Evolutionary conservation across 2,888 invertebrate genomes (phyloP).

Genomic region (Cerastoderma edule): DNA sequence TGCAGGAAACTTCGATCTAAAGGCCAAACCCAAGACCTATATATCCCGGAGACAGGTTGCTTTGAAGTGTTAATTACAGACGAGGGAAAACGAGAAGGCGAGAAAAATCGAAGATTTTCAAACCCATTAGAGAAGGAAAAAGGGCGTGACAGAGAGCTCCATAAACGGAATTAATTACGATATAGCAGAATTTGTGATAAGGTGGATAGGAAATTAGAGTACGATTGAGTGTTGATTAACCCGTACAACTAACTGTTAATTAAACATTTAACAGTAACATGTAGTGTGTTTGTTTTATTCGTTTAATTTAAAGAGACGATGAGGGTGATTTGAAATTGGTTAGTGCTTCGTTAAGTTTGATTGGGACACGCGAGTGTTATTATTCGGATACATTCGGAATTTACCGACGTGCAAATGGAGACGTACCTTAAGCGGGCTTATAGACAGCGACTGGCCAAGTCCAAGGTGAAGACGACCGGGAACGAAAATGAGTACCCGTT

Average conservation of each 20-base stretch:
- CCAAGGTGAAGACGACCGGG: conserved; percentile 24
- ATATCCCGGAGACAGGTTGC: neutral
- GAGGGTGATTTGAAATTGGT: no score
- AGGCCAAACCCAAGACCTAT: neutral
- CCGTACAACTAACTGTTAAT: no score
- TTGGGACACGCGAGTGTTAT: no score
- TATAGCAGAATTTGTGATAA: conserved; percentile 16
- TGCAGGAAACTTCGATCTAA: neutral
- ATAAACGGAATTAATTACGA: conserved; percentile 19
- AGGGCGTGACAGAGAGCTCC: neutral
- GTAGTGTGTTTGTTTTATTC: no score
- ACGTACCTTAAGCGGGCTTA: conserved; percentile 58
- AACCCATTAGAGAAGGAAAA: conserved; percentile 2
- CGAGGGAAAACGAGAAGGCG: conserved; percentile 2
- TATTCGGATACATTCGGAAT: no score
- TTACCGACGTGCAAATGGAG: conserved; percentile 56
- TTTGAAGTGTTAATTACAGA: neutral
- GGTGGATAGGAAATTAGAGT: conserved; percentile 18
- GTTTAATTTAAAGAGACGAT: no score
- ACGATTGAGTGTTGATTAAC: neutral
- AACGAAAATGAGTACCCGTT: conserved; percentile 46
- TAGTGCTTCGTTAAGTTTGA: no score
- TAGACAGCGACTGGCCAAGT: conserved; percentile 42
- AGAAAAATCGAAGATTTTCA: conserved; percentile 16
- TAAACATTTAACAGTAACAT: no score